These are phyloP conservation scores for Eupelmus urozonus DNA, from an alignment of 2,888 invertebrate genomes.

Conservation along the genomic window DNA sequence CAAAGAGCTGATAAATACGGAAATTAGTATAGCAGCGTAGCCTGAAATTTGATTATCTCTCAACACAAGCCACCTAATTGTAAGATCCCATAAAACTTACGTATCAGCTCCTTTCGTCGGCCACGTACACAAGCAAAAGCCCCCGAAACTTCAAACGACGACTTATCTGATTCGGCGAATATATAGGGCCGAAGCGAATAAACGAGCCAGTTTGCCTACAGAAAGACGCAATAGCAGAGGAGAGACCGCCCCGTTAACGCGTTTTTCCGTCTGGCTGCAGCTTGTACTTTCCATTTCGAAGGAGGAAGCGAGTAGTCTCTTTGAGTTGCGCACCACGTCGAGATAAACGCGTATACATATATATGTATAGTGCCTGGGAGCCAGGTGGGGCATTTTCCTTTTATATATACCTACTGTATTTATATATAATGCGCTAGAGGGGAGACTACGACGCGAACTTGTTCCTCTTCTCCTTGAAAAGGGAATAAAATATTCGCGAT, in stretches of 20 bases:
- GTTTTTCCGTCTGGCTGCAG: conserved; percentile 43
- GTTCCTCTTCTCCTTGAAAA: no score
- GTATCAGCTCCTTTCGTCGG: no score
- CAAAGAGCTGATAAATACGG: no score
- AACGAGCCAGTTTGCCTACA: neutral
- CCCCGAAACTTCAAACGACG: neutral
- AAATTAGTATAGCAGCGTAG: no score
- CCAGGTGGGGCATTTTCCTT: conserved; percentile 49
- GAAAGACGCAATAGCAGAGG: neutral
- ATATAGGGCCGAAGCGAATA: neutral
- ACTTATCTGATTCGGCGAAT: neutral
- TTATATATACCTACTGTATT: conserved; percentile 25
- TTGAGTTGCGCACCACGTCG: conserved; percentile 8
- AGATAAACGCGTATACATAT: conserved; percentile 2
- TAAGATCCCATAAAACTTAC: no score
- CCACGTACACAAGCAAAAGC: no score
- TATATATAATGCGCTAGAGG: conserved; percentile 23
- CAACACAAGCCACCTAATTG: no score
- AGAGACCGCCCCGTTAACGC: neutral
- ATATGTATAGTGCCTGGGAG: neutral
- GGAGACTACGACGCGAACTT: neutral
- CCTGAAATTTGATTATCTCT: no score
- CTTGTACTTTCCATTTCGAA: conserved; percentile 45
- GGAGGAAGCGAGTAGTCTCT: conserved; percentile 23
- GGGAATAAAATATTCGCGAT: conserved; percentile 25